A percentile compares a stretch with the other conserved stretches of the same genome.
These are phyloP conservation scores for Lathamus discolor DNA, from an alignment of 2,113 vertebrate genomes.

Conservation along the genomic window DNA sequence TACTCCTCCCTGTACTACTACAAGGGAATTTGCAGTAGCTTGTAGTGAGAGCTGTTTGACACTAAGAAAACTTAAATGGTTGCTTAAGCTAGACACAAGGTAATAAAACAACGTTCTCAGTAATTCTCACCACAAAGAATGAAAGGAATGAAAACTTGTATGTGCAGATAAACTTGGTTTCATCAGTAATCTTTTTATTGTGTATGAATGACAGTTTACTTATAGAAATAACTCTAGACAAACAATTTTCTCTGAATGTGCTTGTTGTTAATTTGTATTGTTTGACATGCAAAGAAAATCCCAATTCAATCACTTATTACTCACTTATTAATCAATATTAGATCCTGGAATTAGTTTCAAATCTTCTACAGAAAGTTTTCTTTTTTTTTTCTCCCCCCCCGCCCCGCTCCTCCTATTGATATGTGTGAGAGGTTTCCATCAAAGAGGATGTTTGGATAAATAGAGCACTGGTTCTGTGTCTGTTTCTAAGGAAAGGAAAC, in stretches of 20 bases:
- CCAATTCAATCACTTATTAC: not conserved
- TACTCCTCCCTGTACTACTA: not conserved
- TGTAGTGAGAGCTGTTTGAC: not conserved
- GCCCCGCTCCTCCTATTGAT: not conserved
- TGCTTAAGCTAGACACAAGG: not conserved
- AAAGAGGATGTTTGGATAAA: not conserved
- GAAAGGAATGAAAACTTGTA: not conserved
- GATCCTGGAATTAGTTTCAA: not conserved
- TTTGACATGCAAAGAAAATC: not conserved
- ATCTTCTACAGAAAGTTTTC: not conserved
- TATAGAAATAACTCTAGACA: constrained; percentile 16
- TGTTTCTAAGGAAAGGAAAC: not conserved
- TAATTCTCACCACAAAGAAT: not conserved
- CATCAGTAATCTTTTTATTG: not conserved
- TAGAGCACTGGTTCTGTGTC: not conserved
- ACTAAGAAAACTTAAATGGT: not conserved
- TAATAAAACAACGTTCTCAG: not conserved
- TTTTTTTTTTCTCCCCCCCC: not conserved
- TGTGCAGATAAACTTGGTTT: not conserved
- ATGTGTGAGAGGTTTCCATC: not conserved
- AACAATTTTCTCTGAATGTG: constrained; percentile 2
- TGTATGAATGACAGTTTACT: constrained; percentile 7
- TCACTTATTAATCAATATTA: not conserved
- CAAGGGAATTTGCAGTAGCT: not conserved
- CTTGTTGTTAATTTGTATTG: constrained; percentile 26